Conservation (phyloP, 2,888 invertebrate genomes). For the Eristalis pertinax region DNA sequence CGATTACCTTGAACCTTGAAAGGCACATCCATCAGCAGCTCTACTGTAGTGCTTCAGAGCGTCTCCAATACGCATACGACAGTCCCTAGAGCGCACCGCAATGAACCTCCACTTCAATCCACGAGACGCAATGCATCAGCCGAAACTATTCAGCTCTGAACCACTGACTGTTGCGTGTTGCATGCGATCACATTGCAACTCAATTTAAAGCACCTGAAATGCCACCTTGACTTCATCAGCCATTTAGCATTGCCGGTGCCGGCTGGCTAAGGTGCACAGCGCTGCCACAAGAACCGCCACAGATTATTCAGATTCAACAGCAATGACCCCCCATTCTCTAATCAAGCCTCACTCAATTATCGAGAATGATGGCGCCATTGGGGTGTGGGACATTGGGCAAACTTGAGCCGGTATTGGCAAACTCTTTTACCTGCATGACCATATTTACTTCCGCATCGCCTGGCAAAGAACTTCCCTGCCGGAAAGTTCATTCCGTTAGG, state of each 20-base stretch:
- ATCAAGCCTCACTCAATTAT: constrained; percentile 1
- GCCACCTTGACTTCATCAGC: constrained; percentile 12
- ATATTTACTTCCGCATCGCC: constrained; percentile 58
- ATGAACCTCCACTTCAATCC: too few species aligned
- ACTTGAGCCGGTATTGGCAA: constrained; percentile 17
- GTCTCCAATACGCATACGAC: too few species aligned
- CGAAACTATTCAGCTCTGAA: too few species aligned
- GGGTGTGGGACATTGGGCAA: background rate
- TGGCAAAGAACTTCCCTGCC: constrained; percentile 49
- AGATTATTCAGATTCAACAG: constrained; percentile 17
- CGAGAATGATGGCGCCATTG: constrained; percentile 10
- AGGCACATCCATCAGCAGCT: too few species aligned
- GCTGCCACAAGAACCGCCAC: background rate
- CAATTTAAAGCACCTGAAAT: background rate
- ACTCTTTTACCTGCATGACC: constrained; percentile 49
- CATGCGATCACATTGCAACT: background rate
- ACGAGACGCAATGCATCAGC: too few species aligned
- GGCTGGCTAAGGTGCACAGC: background rate
- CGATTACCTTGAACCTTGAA: too few species aligned
- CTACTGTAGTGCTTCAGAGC: too few species aligned
- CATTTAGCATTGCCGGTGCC: constrained; percentile 8
- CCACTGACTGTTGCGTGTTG: background rate
- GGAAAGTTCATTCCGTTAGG: constrained; percentile 50
- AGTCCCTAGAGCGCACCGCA: too few species aligned
- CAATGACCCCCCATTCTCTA: background rate